Conservation (phyloP, 92 coral and sea anemone genomes). For the Zoanthus gigantus region DNA sequence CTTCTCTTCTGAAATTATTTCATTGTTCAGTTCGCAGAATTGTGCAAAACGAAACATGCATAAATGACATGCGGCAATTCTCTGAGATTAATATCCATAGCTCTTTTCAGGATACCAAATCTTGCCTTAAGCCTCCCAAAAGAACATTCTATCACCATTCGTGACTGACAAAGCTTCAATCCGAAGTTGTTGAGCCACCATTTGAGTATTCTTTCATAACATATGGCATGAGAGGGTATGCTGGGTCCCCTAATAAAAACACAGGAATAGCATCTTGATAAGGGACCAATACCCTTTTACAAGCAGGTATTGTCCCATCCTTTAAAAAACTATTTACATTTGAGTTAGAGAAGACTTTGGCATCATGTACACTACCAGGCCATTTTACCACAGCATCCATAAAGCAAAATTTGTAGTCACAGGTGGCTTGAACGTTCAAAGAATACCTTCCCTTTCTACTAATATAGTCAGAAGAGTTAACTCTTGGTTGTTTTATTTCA, state of each 20-base stretch:
- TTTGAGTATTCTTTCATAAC: conserved; percentile 76
- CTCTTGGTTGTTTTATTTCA: no score
- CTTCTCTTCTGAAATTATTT: conserved; percentile 46
- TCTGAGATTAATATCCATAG: conserved; percentile 47
- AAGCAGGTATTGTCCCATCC: no score
- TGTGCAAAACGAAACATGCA: conserved; percentile 80
- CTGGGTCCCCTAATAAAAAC: no score
- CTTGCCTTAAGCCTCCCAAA: conserved; percentile 44
- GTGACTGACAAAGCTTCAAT: conserved; percentile 41
- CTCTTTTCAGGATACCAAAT: conserved; percentile 31
- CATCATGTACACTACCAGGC: no score
- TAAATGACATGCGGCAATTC: conserved; percentile 66
- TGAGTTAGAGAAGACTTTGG: no score
- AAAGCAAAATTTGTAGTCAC: no score
- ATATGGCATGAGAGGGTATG: conserved; percentile 48
- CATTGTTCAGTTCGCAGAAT: conserved; percentile 67
- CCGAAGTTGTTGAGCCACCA: conserved; percentile 64
- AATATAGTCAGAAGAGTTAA: no score
- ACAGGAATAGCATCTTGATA: not conserved
- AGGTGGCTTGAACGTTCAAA: no score
- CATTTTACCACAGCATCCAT: no score
- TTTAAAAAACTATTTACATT: no score
- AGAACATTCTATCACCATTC: conserved; percentile 60
- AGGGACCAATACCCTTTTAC: no score
- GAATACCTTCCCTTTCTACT: no score